Evolutionary conservation across 2,113 vertebrate genomes (phyloP).

Genomic region (Catharus bicknelli): DNA sequence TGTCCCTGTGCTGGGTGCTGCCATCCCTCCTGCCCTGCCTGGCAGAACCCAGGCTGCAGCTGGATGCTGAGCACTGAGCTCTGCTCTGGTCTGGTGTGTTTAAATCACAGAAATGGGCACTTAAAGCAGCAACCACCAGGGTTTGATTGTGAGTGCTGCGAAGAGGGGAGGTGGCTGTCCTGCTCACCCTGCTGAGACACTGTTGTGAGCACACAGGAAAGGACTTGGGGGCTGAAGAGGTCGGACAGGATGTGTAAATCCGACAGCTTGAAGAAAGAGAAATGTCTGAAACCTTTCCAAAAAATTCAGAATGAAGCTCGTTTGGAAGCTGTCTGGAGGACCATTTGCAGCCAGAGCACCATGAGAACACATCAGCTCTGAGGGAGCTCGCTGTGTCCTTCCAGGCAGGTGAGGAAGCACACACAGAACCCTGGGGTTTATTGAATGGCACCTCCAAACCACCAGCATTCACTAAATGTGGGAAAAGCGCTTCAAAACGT

Average conservation of each 20-base stretch:
- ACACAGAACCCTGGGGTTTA: not conserved
- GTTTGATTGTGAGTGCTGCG: not conserved
- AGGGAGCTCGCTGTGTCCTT: not conserved
- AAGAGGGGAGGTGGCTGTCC: not conserved
- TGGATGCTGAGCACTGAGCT: not conserved
- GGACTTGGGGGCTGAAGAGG: not conserved
- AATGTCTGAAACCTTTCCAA: not conserved
- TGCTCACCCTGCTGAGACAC: not conserved
- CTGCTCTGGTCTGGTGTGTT: not conserved
- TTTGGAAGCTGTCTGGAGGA: not conserved
- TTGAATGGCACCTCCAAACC: not conserved
- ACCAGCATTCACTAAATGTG: not conserved
- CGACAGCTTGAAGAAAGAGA: not conserved
- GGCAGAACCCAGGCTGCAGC: not conserved
- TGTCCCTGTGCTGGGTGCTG: not conserved
- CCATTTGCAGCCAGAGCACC: not conserved
- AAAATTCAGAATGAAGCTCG: not conserved
- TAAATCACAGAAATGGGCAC: not conserved
- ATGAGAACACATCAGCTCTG: not conserved
- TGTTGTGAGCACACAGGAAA: not conserved
- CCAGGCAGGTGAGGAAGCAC: not conserved
- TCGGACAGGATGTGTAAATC: not conserved
- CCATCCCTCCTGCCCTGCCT: not conserved
- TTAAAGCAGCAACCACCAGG: not conserved
- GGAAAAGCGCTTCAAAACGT: not conserved